Conservation (phyloP, 2,113 vertebrate species). For the Dromaius novaehollandiae region DNA sequence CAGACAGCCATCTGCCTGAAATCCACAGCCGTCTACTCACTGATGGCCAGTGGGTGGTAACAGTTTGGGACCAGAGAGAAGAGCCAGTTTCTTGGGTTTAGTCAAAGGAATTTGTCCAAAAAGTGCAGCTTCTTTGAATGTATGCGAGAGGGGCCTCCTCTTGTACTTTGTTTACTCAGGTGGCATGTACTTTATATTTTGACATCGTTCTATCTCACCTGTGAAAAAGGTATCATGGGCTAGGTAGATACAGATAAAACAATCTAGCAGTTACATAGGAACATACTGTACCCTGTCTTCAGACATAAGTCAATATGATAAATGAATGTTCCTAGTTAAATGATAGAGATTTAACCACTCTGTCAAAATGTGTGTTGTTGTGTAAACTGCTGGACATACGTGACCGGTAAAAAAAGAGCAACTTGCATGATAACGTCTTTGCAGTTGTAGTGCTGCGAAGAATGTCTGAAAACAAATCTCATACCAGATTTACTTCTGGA, state of each 20-base stretch:
- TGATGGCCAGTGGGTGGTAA: neutral
- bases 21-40: accelerated
- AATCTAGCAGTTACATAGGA: neutral
- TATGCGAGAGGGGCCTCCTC: neutral
- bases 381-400: neutral
- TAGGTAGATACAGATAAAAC: neutral
- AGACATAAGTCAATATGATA: neutral
- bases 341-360: neutral
- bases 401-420: neutral
- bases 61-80: neutral
- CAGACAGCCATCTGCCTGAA: neutral
- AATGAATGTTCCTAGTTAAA: neutral
- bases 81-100: neutral
- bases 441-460: neutral
- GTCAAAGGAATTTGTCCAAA: neutral
- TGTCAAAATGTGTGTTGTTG: neutral
- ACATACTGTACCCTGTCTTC: neutral
- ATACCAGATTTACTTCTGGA: neutral
- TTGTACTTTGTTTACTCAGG: neutral
- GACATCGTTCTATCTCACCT: neutral
- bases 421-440: neutral
- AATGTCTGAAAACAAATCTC: neutral
- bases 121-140: neutral
- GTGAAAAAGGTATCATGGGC: neutral
- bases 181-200: neutral